Evolutionary conservation across 2,888 invertebrate genomes (phyloP).

Genomic region (Apodemia duryi): DNA sequence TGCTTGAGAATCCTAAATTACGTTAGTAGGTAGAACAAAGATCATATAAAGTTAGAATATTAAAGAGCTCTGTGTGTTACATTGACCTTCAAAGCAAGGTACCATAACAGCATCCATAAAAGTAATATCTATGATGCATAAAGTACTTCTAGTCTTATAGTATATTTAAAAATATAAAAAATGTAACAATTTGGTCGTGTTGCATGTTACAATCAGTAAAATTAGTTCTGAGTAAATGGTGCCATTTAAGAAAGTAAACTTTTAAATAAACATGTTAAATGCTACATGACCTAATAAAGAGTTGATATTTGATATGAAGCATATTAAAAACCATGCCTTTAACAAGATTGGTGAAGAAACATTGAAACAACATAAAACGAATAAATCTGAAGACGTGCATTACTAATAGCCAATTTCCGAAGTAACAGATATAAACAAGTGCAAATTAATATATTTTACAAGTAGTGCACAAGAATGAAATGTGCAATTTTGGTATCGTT

Average conservation of each 20-base stretch:
- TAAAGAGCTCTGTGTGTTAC: constrained; percentile 17
- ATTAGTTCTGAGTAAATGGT: constrained; percentile 29
- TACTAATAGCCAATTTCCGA: constrained; percentile 26
- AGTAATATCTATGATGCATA: constrained; percentile 25
- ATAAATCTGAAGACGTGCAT: constrained; percentile 26
- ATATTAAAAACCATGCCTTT: constrained; percentile 28
- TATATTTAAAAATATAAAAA: constrained; percentile 34
- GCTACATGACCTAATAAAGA: constrained; percentile 25
- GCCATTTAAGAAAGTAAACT: constrained; percentile 33
- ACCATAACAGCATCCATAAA: constrained; percentile 18
- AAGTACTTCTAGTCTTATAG: constrained; percentile 21
- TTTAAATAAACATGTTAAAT: constrained; percentile 28
- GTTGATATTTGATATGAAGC: constrained; percentile 23
- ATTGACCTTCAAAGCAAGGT: constrained; percentile 18
- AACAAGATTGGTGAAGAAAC: constrained; percentile 22
- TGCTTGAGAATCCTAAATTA: constrained; percentile 7
- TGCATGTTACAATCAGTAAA: constrained; percentile 44
- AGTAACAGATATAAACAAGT: constrained; percentile 24
- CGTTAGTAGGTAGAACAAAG: constrained; percentile 3
- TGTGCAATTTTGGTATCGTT: constrained; percentile 43
- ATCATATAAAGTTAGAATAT: background rate
- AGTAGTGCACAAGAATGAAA: constrained; percentile 39
- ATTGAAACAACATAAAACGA: constrained; percentile 19
- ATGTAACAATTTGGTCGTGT: constrained; percentile 74
- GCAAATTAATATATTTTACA: constrained; percentile 33